phyloP scores from a whole-genome alignment of 2,888 invertebrate species.

The Agonopterix arenella region DNA sequence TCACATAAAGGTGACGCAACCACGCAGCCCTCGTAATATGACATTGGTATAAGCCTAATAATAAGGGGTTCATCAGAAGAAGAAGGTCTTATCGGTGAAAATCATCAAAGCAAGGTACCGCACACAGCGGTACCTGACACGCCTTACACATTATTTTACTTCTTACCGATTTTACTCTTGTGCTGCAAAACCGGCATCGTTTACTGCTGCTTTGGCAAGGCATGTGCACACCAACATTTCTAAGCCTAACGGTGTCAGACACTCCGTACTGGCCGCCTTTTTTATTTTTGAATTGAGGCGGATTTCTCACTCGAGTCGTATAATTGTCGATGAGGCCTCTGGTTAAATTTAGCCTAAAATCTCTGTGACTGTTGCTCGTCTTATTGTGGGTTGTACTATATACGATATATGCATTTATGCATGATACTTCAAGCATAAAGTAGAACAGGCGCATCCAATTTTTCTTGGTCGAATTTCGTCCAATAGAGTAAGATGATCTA shows the following conservation, averaged over 20 bases:
- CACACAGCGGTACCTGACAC: not conserved
- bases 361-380: too few species aligned
- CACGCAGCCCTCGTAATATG: too few species aligned
- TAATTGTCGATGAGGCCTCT: not conserved
- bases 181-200: not conserved
- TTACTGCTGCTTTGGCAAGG: not conserved
- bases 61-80: too few species aligned
- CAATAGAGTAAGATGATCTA: slow-evolving; percentile 14
- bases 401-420: slow-evolving; percentile 14
- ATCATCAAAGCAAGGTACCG: not conserved
- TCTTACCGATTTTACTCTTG: not conserved
- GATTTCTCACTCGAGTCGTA: not conserved
- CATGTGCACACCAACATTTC: not conserved
- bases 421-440: slow-evolving; percentile 10
- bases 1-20: too few species aligned
- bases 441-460: too few species aligned
- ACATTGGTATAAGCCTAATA: too few species aligned
- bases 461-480: not conserved
- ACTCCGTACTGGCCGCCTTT: slow-evolving; percentile 11
- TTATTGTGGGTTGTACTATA: not conserved
- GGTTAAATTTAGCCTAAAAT: too few species aligned
- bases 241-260: slow-evolving; percentile 2
- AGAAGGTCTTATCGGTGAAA: too few species aligned
- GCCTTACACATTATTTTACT: not conserved
- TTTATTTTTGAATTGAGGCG: slow-evolving; percentile 10